Percentiles rank a stretch among this genome's conserved stretches.
Conservation (phyloP, 2,113 vertebrate genomes). For the Amphiprion percula region DNA sequence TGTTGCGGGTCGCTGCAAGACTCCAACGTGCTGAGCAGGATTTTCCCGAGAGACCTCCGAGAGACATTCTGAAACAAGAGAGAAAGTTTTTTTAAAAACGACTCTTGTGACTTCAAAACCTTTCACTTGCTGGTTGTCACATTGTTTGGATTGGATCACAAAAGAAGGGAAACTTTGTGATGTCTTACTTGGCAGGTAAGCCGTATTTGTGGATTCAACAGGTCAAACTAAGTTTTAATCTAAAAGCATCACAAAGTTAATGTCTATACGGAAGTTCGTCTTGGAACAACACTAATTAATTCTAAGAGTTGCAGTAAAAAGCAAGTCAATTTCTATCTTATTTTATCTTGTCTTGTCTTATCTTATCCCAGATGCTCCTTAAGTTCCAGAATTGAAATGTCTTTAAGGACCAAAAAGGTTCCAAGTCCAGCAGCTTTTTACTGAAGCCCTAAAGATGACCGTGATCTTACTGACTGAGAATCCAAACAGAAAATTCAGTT, state of each 20-base stretch:
- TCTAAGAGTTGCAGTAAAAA: background rate
- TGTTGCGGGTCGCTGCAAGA: conserved; percentile 87
- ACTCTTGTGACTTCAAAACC: conserved; percentile 9
- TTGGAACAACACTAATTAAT: background rate
- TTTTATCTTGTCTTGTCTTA: no score
- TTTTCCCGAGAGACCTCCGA: conserved; percentile 91
- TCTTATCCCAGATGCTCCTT: no score
- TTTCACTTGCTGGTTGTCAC: conserved; percentile 4
- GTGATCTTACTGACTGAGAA: no score
- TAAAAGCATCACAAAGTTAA: background rate
- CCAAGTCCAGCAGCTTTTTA: no score
- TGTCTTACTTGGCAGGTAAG: background rate
- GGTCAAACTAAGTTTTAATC: conserved; percentile 5
- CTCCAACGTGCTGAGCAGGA: conserved; percentile 92
- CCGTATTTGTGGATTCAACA: background rate
- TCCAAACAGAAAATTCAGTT: background rate
- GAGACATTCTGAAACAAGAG: conserved; percentile 88
- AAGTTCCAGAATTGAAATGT: no score
- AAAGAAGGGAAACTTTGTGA: background rate
- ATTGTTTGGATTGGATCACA: background rate
- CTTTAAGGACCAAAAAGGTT: no score
- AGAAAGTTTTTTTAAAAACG: background rate
- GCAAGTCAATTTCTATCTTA: no score
- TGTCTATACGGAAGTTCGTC: background rate
- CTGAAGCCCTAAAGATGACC: no score